Conservation (phyloP, 2,113 vertebrate genomes). For the Oriolus oriolus region DNA sequence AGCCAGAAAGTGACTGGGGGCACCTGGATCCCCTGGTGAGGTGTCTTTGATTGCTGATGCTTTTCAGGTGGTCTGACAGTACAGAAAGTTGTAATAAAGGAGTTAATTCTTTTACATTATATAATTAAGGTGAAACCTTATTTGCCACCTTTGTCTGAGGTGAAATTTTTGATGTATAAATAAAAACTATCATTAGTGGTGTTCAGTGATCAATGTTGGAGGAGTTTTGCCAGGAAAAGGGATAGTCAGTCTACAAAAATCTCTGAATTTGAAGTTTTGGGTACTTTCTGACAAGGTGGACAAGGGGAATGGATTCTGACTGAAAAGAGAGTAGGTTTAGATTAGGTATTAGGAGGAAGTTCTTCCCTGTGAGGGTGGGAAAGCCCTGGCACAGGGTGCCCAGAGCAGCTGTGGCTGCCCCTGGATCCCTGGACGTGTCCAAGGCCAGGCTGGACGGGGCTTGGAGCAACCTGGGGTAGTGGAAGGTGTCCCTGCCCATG, state of each 20-base stretch:
- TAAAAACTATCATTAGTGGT: neutral
- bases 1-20: too few species aligned
- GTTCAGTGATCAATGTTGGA: neutral
- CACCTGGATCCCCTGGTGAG: neutral
- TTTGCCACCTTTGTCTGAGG: neutral
- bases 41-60: neutral
- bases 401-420: neutral
- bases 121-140: neutral
- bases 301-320: neutral
- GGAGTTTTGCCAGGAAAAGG: neutral
- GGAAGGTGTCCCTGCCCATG: neutral
- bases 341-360: neutral
- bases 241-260: neutral
- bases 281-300: neutral
- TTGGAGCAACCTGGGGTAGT: fast-evolving
- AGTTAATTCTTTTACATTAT: neutral
- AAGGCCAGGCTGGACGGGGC: fast-evolving
- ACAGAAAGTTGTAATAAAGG: neutral
- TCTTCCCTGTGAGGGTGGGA: fast-evolving
- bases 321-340: neutral
- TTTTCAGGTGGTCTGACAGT: neutral
- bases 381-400: neutral
- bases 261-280: neutral
- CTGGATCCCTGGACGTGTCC: neutral
- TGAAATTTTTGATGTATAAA: neutral